phyloP scores from a whole-genome alignment of 2,113 vertebrate genomes.

The Corynorhinus townsendii region DNA sequence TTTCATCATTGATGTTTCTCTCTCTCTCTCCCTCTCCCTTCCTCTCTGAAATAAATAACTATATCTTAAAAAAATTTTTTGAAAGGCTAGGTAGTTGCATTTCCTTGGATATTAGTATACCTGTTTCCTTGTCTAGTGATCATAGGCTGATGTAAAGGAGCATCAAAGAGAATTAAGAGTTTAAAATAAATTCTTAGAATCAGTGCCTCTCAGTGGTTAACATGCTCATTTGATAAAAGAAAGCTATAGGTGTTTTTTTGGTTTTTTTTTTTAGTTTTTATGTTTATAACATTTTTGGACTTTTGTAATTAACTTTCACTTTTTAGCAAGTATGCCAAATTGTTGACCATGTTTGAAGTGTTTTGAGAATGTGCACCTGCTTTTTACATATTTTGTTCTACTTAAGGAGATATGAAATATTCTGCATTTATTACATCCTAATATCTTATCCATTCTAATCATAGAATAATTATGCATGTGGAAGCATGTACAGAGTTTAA shows the following conservation, averaged over 20 bases:
- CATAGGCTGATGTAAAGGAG: neutral
- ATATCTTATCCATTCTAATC: neutral
- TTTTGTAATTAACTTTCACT: neutral
- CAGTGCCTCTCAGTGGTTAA: neutral
- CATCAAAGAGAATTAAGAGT: neutral
- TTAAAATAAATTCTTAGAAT: conserved; percentile 27
- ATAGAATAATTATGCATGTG: neutral
- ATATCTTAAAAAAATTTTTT: neutral
- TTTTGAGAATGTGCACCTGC: neutral
- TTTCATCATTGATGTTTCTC: too few species aligned
- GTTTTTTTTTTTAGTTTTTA: neutral
- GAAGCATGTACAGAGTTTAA: neutral
- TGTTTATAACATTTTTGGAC: neutral
- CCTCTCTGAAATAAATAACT: too few species aligned
- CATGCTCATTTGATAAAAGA: neutral
- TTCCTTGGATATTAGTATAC: neutral
- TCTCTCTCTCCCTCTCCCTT: too few species aligned
- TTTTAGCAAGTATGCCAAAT: neutral
- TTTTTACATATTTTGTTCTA: neutral
- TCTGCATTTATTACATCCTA: neutral
- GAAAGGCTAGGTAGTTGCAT: neutral
- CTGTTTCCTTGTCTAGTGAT: conserved; percentile 5
- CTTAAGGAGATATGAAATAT: conserved; percentile 10
- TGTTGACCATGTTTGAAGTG: neutral
- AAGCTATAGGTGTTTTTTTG: neutral